phyloP scores from a whole-genome alignment of 1,140 invertebrate species.

The Drosophila pruinosa region DNA sequence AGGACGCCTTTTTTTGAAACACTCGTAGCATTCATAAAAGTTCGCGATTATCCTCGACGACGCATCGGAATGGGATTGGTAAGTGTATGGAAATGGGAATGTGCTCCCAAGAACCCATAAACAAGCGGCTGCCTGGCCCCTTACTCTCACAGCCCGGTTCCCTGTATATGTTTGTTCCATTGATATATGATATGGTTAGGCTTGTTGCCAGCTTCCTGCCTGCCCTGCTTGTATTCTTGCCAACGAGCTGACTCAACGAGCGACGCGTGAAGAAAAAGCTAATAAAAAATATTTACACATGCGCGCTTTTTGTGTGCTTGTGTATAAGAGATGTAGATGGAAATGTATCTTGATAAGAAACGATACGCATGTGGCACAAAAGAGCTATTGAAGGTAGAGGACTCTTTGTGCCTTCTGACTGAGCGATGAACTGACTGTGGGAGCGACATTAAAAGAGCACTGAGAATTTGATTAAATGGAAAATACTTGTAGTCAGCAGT shows the following conservation, averaged over 20 bases:
- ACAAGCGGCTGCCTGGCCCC: neutral
- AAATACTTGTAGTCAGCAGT: constrained; percentile 23
- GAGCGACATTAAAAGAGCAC: constrained; percentile 27
- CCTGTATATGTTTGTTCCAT: constrained; percentile 7
- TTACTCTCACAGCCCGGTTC: no score
- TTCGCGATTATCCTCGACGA: constrained; percentile 60
- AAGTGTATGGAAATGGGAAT: constrained; percentile 9
- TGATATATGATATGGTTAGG: constrained; percentile 42
- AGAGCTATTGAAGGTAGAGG: constrained; percentile 7
- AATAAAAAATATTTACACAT: constrained; percentile 79
- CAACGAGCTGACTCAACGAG: constrained; percentile 18
- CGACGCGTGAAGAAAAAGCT: constrained; percentile 34
- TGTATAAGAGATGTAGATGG: constrained; percentile 41
- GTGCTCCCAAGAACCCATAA: constrained; percentile 15
- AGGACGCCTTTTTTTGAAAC: constrained; percentile 9
- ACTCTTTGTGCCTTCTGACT: neutral
- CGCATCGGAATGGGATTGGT: constrained; percentile 35
- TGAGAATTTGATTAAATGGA: constrained; percentile 55
- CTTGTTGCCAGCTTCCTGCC: neutral
- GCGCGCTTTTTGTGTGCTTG: constrained; percentile 29
- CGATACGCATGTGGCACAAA: constrained; percentile 28
- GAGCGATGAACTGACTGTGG: neutral
- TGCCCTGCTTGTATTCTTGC: neutral
- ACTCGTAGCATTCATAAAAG: constrained; percentile 41
- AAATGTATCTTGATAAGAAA: constrained; percentile 70